Conservation (phyloP, 1,140 invertebrate genomes). For the Bombyx mandarina region DNA sequence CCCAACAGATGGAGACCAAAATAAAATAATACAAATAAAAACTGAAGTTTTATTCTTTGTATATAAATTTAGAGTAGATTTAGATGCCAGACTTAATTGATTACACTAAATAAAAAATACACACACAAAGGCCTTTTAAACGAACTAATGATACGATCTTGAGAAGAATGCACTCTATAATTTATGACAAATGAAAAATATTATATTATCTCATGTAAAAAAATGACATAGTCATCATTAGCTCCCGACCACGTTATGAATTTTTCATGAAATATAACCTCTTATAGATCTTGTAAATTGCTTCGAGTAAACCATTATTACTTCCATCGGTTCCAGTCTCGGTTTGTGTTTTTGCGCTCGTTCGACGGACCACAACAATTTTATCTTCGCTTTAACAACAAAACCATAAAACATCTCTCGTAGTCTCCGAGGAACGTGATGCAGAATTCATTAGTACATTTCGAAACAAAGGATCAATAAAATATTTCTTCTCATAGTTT, state of each 20-base stretch:
- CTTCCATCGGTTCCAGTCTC: slow-evolving; percentile 35
- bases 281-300: slow-evolving; percentile 38
- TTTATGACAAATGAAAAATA: slow-evolving; percentile 61
- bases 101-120: no score
- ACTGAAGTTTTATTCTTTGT: no score
- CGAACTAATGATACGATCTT: no score
- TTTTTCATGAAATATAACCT: slow-evolving; percentile 66
- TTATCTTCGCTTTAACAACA: slow-evolving; percentile 43
- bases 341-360: slow-evolving; percentile 39
- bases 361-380: slow-evolving; percentile 32
- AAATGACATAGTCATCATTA: slow-evolving; percentile 64
- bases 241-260: slow-evolving; percentile 52
- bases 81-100: no score
- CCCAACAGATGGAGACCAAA: slow-evolving; percentile 35
- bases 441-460: slow-evolving; percentile 35
- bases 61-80: no score
- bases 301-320: slow-evolving; percentile 41
- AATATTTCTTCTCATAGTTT: slow-evolving; percentile 3
- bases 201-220: slow-evolving; percentile 54
- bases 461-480: slow-evolving; percentile 13
- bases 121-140: no score
- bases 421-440: slow-evolving; percentile 32
- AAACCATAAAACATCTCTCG: slow-evolving; percentile 39
- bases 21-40: slow-evolving; percentile 17
- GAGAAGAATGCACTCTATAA: slow-evolving; percentile 19